Base-by-base conservation (phyloP, 2,888 invertebrate species). In the Barypeithes pellucidus region DNA sequence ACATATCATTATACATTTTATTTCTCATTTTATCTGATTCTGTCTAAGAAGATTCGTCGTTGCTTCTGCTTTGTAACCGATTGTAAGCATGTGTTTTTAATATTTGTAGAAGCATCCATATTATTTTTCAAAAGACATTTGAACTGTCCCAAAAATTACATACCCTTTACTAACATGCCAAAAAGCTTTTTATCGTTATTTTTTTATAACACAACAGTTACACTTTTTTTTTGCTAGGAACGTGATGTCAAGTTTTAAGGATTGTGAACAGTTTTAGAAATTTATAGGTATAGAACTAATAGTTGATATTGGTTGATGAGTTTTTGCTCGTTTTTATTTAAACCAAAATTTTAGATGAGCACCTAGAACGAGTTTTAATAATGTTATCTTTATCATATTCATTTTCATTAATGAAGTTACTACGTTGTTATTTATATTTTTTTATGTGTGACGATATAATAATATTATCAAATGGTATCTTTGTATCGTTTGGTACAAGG, bases 101-200 rank as follows among this genome's bases (percentile, higher is more conserved):
- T 45, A 11, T 62, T 47, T 43, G n/a, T n/a, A 14, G 12, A 29
- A 11, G 57, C 41, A 57, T 69, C 12, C 36, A 33, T 69, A 18
- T 4, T 22, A 7, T 5, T 57, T 36, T 18, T 43, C 8, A 20
- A 72, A 72, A 61, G 50, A 72, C 72, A 72, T 36, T 16, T 45
- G 52, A 67, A 72, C 72, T 72, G 72, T 72, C 62, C 67, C 52
- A 60, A 72, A 36, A 72, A 72, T 33, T 45, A 72, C 71, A 16
- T 22, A 50, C n/a, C n/a, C 22, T 12, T 50, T 22, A 50, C 50
- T 24, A 18, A 65, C 33, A 29, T 67, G 41, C 14, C 24, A 41
- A 47, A 33, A 45, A 9, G 72, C 70, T 66, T 66, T 66, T 61
- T 62, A 57, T 67, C 20, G 5, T 33, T 47, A 47, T 24, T 39